Conservation (phyloP, 2,113 vertebrate genomes). For the Ranitomeya imitator region DNA sequence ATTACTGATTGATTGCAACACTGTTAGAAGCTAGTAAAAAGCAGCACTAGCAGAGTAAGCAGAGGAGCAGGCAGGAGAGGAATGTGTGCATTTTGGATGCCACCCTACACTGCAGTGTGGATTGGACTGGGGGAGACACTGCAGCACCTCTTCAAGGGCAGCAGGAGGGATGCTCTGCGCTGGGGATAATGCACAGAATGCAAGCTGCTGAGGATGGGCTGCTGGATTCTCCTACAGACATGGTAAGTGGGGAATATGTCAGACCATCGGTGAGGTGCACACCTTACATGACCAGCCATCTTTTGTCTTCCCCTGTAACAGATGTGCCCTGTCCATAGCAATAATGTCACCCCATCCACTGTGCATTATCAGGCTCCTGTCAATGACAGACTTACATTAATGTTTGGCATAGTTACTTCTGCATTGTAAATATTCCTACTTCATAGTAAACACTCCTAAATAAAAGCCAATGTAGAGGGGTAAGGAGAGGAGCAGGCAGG, state of each 20-base stretch:
- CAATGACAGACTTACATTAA: background rate
- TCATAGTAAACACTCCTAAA: background rate
- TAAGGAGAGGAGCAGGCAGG: background rate
- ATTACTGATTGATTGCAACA: constrained; percentile 58
- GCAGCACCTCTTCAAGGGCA: constrained; percentile 53
- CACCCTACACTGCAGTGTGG: constrained; percentile 47
- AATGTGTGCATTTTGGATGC: constrained; percentile 53
- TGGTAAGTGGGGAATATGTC: constrained; percentile 30
- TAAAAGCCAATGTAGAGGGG: background rate
- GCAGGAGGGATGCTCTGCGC: constrained; percentile 24
- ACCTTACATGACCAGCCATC: background rate
- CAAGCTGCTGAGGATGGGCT: constrained; percentile 24
- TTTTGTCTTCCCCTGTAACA: background rate
- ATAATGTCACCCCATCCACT: background rate
- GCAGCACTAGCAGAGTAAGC: constrained; percentile 48
- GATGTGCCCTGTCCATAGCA: background rate
- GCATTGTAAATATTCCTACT: background rate
- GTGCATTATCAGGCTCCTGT: background rate
- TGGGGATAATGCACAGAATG: constrained; percentile 1
- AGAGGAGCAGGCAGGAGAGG: constrained; percentile 41
- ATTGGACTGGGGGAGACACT: constrained; percentile 8
- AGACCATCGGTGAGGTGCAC: background rate
- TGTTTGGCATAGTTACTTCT: background rate
- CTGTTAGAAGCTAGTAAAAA: constrained; percentile 49
- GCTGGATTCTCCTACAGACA: constrained; percentile 10